Conservation (phyloP, 2,113 vertebrate genomes). For the Eonycteris spelaea region DNA sequence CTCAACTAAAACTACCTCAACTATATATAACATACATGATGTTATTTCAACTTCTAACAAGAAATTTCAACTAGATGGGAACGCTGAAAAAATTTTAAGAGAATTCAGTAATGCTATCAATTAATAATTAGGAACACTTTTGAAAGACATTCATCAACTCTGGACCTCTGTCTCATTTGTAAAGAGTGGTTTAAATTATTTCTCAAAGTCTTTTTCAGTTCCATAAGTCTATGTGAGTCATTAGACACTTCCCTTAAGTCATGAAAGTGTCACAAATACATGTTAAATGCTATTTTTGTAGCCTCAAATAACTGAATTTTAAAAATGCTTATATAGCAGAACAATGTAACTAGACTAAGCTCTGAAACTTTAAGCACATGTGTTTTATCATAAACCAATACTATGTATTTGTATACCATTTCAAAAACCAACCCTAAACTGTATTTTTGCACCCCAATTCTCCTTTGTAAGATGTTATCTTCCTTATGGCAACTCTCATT, state of each 20-base stretch:
- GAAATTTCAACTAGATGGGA: constrained; percentile 24
- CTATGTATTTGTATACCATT: background rate
- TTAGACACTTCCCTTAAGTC: background rate
- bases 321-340: background rate
- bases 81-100: background rate
- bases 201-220: constrained; percentile 6
- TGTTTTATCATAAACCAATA: background rate
- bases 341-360: constrained; percentile 40
- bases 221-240: constrained; percentile 20
- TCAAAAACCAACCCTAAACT: constrained; percentile 36
- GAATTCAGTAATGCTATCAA: constrained; percentile 1
- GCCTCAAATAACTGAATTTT: background rate
- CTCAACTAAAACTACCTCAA: background rate
- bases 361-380: constrained; percentile 20
- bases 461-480: background rate
- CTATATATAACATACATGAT: background rate
- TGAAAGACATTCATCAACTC: constrained; percentile 10
- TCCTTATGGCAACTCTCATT: background rate
- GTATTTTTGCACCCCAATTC: background rate
- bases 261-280: background rate
- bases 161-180: background rate
- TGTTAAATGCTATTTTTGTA: background rate
- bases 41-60: background rate
- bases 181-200: constrained; percentile 4
- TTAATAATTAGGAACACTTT: background rate